These are phyloP conservation scores for Andrena chrysosceles DNA, from an alignment of 2,888 invertebrate species.

Conservation along the genomic window DNA sequence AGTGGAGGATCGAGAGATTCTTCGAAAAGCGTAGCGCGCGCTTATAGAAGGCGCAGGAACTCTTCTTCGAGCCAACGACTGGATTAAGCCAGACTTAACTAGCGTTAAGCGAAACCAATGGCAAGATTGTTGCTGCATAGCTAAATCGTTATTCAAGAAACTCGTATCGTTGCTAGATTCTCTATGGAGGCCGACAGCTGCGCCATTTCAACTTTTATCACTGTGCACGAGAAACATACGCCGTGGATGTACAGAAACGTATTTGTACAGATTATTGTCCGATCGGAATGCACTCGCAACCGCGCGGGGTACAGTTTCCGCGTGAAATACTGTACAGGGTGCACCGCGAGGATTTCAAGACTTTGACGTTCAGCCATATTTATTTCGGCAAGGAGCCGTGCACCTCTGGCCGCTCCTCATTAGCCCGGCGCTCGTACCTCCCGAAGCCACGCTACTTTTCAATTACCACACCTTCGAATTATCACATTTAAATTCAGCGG, in stretches of 20 bases:
- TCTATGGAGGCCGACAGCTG: background rate
- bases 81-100: slow-evolving; percentile 18
- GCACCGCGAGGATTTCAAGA: background rate
- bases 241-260: background rate
- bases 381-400: too few relatives aligned
- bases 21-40: background rate
- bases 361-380: too few relatives aligned
- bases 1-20: background rate
- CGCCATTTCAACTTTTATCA: background rate
- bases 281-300: background rate
- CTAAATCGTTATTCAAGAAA: background rate
- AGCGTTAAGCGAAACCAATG: background rate
- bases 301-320: background rate
- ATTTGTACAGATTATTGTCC: background rate
- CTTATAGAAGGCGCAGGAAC: background rate
- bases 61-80: background rate
- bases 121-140: background rate
- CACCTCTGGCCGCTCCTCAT: background rate
- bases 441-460: background rate
- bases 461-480: slow-evolving; percentile 28
- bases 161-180: background rate
- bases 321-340: background rate
- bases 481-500: background rate
- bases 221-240: background rate
- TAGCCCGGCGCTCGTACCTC: background rate